Evolutionary conservation across 1,140 invertebrate species (phyloP).

Genomic region (Idris sp.): DNA sequence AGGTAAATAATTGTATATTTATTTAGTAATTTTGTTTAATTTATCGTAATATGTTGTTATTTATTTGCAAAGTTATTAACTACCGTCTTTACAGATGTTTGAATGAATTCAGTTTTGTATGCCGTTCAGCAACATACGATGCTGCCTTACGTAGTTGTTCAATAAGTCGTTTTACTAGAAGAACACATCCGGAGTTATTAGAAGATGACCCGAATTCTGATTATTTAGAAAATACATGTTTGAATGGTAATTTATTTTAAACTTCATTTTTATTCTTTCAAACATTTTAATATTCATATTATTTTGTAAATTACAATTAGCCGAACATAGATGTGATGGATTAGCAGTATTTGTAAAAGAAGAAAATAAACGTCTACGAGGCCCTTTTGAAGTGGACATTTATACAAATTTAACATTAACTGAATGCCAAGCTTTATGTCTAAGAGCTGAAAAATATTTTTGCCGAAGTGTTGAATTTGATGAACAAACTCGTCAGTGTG

Average conservation of each 20-base stretch:
- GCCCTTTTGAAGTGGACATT: conserved; percentile 91
- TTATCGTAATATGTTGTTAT: no score
- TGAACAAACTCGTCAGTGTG: conserved; percentile 89
- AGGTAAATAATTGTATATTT: conserved; percentile 77
- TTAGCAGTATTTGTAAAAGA: conserved; percentile 91
- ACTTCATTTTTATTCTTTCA: conserved; percentile 24
- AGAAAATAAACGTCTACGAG: conserved; percentile 90
- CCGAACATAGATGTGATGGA: conserved; percentile 90
- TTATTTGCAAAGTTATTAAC: no score
- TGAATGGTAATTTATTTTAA: conserved; percentile 85
- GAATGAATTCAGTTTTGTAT: conserved; percentile 92
- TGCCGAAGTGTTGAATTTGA: conserved; percentile 94
- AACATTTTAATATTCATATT: no score
- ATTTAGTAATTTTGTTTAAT: no score
- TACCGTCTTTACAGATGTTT: no score
- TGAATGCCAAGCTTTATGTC: conserved; percentile 89
- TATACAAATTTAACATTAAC: conserved; percentile 90
- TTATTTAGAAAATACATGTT: conserved; percentile 93
- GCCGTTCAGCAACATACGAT: conserved; percentile 91
- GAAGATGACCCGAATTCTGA: conserved; percentile 91
- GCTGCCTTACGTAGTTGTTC: conserved; percentile 86
- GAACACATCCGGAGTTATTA: conserved; percentile 89
- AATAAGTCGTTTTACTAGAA: conserved; percentile 87
- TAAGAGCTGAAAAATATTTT: conserved; percentile 89
- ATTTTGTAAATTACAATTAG: no score